Percentiles rank a stretch among this genome's conserved stretches.
phyloP scores from a whole-genome alignment of 2,113 vertebrate species.

The western clawed frog (Xenopus tropicalis) region UCB_Xtro_10.0 CM004447.2:124275501-124276000 shows the following conservation, averaged over 20 bases:
- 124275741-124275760: background rate
- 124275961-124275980: too few species aligned
- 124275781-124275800: background rate
- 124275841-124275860: background rate
- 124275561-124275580: too few species aligned
- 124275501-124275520: too few species aligned
- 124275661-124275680: background rate
- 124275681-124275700: background rate
- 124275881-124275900: background rate
- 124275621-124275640: background rate
- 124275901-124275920: too few species aligned
- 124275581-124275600: background rate
- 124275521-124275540: too few species aligned
- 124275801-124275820: constrained; percentile 2
- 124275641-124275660: background rate
- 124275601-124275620: background rate
- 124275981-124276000: too few species aligned
- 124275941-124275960: too few species aligned
- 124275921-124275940: too few species aligned
- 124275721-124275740: constrained; percentile 1
- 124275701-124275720: background rate
- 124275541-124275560: too few species aligned
- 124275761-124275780: background rate
- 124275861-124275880: background rate
- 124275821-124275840: background rate